Percentiles rank a stretch among this genome's conserved stretches.
Evolutionary conservation across 2,888 invertebrate genomes (phyloP).

Genomic region (Amiota mariae): DNA sequence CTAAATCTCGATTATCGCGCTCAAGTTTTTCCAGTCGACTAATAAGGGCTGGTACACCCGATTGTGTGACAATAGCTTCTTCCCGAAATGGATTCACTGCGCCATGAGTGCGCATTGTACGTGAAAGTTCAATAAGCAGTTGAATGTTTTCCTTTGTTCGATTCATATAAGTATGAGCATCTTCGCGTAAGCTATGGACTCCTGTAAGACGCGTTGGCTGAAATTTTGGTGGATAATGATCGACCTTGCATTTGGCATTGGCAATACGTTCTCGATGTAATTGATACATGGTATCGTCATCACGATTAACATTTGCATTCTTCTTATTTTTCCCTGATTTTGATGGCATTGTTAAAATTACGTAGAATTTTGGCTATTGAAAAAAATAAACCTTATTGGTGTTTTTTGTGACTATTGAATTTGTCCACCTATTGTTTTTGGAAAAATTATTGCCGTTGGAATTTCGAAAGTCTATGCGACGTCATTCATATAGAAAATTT

Average conservation of each 20-base stretch:
- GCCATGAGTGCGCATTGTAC: conserved; percentile 51
- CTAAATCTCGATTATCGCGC: conserved; percentile 43
- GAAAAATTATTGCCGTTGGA: no score
- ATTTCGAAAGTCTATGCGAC: no score
- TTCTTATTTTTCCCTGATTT: no score
- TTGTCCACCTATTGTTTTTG: no score
- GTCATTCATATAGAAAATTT: no score
- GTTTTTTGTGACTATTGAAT: no score
- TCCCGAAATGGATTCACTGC: conserved; percentile 47
- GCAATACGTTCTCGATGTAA: conserved; percentile 50
- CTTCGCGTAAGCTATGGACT: conserved; percentile 40
- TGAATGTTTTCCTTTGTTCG: conserved; percentile 53
- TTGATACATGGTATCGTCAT: conserved; percentile 40
- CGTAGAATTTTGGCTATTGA: neutral
- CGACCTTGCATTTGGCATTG: conserved; percentile 36
- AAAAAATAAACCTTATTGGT: neutral
- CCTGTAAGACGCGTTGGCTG: conserved; percentile 50
- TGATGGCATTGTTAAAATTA: neutral
- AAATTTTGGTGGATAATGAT: conserved; percentile 42
- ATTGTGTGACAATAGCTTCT: conserved; percentile 33
- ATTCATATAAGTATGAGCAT: conserved; percentile 49
- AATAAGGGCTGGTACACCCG: conserved; percentile 33
- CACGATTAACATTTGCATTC: neutral
- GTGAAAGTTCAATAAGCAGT: conserved; percentile 45
- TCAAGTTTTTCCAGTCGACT: conserved; percentile 45